phyloP scores from a whole-genome alignment of 2,888 invertebrate species.

The Caenorhabditis japonica region DNA sequence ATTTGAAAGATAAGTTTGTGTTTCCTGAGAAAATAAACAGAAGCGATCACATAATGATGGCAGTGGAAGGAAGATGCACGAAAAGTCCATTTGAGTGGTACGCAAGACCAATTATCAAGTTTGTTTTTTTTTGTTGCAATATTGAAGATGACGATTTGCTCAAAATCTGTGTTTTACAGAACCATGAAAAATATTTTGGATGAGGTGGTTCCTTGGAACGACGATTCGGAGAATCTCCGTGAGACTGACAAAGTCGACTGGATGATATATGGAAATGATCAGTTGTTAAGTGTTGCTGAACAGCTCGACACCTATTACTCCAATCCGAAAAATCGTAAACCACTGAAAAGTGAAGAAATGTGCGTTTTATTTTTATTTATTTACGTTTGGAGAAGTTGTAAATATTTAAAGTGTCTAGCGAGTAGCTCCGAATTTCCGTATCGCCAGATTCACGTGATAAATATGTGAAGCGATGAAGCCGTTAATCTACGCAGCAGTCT shows the following conservation, averaged over 20 bases:
- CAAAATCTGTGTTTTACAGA: constrained; percentile 1
- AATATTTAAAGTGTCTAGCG: no score
- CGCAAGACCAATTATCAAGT: constrained; percentile 51
- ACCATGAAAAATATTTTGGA: constrained; percentile 13
- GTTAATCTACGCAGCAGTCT: no score
- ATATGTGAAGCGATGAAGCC: no score
- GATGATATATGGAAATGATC: constrained; percentile 51
- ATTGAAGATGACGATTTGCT: no score
- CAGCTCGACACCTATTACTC: constrained; percentile 55
- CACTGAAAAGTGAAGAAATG: constrained; percentile 36
- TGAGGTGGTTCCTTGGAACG: constrained; percentile 7
- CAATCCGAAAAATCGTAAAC: constrained; percentile 45
- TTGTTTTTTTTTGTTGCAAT: neutral
- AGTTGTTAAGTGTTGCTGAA: constrained; percentile 38
- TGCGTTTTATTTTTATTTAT: no score
- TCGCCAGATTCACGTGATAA: no score
- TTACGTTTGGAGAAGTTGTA: no score
- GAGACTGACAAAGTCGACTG: constrained; percentile 36
- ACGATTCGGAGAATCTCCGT: neutral
- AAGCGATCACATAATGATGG: constrained; percentile 26
- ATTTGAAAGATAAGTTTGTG: constrained; percentile 10
- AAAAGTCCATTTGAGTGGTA: constrained; percentile 60
- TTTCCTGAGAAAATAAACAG: constrained; percentile 10
- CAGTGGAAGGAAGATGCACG: constrained; percentile 54
- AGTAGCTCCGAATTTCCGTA: no score